Conservation (phyloP, 2,113 vertebrate species). For the Salvelinus fontinalis region DNA sequence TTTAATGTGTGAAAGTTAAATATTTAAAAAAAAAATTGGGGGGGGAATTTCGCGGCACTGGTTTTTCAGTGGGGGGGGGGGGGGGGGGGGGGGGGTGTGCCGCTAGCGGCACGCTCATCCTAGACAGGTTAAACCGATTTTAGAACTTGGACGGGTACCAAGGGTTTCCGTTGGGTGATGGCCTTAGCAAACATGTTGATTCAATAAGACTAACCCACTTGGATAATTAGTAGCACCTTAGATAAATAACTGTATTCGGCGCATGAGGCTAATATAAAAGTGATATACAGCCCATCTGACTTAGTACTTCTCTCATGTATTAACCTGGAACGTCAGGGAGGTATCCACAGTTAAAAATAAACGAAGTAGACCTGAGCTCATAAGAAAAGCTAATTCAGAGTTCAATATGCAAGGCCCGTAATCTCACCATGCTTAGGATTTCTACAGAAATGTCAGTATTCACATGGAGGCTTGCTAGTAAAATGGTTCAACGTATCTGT, state of each 20-base stretch:
- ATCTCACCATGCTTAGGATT: neutral
- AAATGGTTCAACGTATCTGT: conserved; percentile 2
- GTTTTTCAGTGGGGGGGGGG: too few species aligned
- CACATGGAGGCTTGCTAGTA: neutral
- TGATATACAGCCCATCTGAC: neutral
- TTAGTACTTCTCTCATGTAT: neutral
- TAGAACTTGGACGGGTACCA: neutral
- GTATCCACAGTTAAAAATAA: neutral
- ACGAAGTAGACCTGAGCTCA: neutral
- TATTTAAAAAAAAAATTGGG: too few species aligned
- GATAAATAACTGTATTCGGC: neutral
- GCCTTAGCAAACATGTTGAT: conserved; percentile 18
- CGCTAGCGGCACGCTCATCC: too few species aligned
- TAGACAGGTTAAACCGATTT: too few species aligned
- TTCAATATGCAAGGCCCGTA: neutral
- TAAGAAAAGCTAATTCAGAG: neutral
- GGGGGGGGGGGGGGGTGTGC: too few species aligned
- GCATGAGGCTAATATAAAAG: neutral
- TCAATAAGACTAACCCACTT: conserved; percentile 7
- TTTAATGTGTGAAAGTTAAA: too few species aligned
- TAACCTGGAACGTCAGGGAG: too few species aligned
- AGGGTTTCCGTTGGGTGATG: conserved; percentile 10
- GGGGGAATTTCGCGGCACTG: too few species aligned
- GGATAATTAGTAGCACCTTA: neutral
- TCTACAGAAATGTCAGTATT: neutral